A percentile compares a stretch with the other conserved stretches of the same genome.
Evolutionary conservation across 2,888 invertebrate species (phyloP).

Genomic region (Cosmorhoe ocellata): DNA sequence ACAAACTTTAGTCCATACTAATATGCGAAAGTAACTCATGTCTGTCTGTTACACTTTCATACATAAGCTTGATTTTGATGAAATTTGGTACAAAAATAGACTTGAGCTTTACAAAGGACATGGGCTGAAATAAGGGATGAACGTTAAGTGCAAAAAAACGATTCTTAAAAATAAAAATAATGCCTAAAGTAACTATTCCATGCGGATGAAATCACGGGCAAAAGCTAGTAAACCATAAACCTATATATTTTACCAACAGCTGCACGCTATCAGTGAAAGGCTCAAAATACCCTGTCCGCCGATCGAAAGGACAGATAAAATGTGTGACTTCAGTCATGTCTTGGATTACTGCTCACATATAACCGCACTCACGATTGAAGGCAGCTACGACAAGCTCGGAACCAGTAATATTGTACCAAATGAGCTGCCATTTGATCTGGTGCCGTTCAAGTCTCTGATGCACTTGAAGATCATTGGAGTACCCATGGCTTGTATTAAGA

Average conservation of each 20-base stretch:
- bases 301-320: constrained; percentile 88
- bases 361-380: constrained; percentile 85
- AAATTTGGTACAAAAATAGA: too few relatives aligned
- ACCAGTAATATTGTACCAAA: constrained; percentile 94
- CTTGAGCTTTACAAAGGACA: too few relatives aligned
- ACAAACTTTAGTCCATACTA: too few relatives aligned
- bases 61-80: too few relatives aligned
- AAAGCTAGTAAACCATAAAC: too few relatives aligned
- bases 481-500: constrained; percentile 86
- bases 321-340: constrained; percentile 95
- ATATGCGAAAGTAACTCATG: too few relatives aligned
- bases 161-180: too few relatives aligned
- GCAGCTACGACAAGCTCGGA: constrained; percentile 86
- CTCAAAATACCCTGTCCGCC: constrained; percentile 93
- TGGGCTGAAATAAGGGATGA: too few relatives aligned
- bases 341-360: constrained; percentile 93
- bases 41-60: too few relatives aligned
- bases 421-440: constrained; percentile 89
- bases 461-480: constrained; percentile 87
- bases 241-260: constrained; percentile 69
- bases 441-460: constrained; percentile 91
- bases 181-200: too few relatives aligned
- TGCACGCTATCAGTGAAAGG: constrained; percentile 94
- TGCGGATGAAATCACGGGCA: too few relatives aligned
- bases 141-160: too few relatives aligned